A percentile compares a stretch with the other conserved stretches of the same genome.
phyloP scores from a whole-genome alignment of 2,888 invertebrate genomes.

The Cyaniris semiargus region DNA sequence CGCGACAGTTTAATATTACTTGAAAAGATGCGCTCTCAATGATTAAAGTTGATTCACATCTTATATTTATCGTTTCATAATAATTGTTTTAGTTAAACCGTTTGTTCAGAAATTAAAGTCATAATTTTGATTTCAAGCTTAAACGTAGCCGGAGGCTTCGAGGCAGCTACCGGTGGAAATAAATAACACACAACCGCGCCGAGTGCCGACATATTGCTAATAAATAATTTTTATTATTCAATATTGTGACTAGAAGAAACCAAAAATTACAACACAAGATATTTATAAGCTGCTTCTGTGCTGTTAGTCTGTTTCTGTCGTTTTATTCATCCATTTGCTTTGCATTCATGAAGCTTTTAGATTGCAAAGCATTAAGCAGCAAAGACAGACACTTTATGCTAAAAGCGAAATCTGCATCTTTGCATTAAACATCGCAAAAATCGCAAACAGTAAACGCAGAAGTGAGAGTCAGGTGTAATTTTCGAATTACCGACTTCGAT shows the following conservation, averaged over 20 bases:
- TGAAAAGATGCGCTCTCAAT: background rate
- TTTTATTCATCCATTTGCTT: background rate
- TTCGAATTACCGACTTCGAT: slow-evolving; percentile 1
- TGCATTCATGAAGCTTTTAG: background rate
- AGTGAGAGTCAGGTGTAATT: background rate
- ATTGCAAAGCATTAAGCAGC: slow-evolving; percentile 6
- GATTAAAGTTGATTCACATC: too few species aligned
- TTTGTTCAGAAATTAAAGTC: background rate
- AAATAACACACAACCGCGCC: background rate
- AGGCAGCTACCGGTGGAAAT: background rate
- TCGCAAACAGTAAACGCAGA: background rate
- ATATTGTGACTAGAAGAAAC: background rate
- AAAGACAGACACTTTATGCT: background rate
- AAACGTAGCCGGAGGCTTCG: background rate
- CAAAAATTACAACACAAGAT: background rate
- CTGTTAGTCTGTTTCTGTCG: background rate
- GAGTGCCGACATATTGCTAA: background rate
- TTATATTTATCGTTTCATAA: background rate
- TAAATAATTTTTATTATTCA: background rate
- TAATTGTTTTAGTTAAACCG: background rate
- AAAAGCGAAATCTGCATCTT: background rate
- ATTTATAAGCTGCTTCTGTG: background rate
- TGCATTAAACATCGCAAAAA: background rate
- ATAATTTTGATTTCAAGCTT: background rate
- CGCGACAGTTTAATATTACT: background rate